These are phyloP conservation scores for Stenolophus ochropezus DNA, from an alignment of 2,888 invertebrate genomes.

Conservation along the genomic window DNA sequence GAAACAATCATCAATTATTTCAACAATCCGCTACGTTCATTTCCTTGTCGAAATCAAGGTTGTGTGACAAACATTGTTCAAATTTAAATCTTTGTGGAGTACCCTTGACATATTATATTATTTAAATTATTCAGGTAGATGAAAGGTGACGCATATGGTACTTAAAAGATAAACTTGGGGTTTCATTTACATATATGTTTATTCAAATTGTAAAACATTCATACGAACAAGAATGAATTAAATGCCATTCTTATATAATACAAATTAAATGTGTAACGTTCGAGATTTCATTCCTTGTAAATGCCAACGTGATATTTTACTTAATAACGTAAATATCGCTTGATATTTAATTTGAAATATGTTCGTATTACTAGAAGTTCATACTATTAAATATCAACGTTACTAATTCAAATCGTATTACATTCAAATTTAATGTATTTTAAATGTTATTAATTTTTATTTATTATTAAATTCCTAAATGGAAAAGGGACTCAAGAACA, in stretches of 20 bases:
- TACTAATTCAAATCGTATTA: too few relatives aligned
- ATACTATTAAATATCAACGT: neutral
- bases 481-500: too few relatives aligned
- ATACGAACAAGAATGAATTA: too few relatives aligned
- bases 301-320: neutral
- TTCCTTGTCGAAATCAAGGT: too few relatives aligned
- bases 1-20: too few relatives aligned
- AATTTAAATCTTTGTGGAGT: neutral
- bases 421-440: too few relatives aligned
- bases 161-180: conserved; percentile 5
- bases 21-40: too few relatives aligned
- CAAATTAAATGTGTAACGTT: neutral
- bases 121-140: conserved; percentile 26
- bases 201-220: neutral
- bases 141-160: conserved; percentile 14
- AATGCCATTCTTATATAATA: too few relatives aligned
- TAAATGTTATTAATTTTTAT: too few relatives aligned
- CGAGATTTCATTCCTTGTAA: neutral
- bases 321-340: neutral
- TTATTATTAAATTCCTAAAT: too few relatives aligned
- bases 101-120: conserved; percentile 34
- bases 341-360: neutral
- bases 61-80: too few relatives aligned
- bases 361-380: neutral
- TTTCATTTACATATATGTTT: neutral